phyloP scores from a whole-genome alignment of 2,888 invertebrate species.

The Balanococcus diminutus region DNA sequence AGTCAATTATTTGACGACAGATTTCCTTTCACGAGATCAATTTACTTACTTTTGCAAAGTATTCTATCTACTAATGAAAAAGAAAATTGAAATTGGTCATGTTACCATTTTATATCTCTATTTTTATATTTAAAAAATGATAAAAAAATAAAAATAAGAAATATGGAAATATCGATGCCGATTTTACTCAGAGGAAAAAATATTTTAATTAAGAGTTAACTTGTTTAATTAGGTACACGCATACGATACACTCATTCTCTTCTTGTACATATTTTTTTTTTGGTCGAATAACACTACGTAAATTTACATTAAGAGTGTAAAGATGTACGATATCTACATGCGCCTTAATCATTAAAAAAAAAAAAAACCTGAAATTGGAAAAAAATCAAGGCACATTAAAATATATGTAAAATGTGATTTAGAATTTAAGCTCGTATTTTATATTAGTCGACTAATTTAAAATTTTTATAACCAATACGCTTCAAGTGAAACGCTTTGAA shows the following conservation, averaged over 20 bases:
- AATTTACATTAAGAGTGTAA: neutral
- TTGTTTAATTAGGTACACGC: no score
- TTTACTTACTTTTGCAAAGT: no score
- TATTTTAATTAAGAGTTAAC: neutral
- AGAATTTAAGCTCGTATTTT: neutral
- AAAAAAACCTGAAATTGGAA: neutral
- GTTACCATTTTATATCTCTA: neutral
- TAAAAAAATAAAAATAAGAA: no score
- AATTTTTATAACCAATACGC: constrained; percentile 15
- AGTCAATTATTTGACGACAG: no score
- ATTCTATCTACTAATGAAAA: no score
- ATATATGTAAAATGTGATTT: constrained; percentile 38
- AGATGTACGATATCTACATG: neutral
- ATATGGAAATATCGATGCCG: neutral
- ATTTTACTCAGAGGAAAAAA: neutral
- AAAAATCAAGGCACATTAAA: constrained; percentile 26
- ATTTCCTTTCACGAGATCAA: no score
- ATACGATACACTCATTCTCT: neutral
- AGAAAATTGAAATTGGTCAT: neutral
- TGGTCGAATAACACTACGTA: neutral
- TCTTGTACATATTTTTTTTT: neutral
- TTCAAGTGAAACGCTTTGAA: constrained; percentile 30
- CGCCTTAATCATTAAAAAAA: neutral
- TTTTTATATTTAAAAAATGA: neutral
- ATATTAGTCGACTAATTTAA: neutral